A percentile compares a stretch with the other conserved stretches of the same genome.
phyloP scores from a whole-genome alignment of 1,140 invertebrate species.

The Mesaphorura yosii region DNA sequence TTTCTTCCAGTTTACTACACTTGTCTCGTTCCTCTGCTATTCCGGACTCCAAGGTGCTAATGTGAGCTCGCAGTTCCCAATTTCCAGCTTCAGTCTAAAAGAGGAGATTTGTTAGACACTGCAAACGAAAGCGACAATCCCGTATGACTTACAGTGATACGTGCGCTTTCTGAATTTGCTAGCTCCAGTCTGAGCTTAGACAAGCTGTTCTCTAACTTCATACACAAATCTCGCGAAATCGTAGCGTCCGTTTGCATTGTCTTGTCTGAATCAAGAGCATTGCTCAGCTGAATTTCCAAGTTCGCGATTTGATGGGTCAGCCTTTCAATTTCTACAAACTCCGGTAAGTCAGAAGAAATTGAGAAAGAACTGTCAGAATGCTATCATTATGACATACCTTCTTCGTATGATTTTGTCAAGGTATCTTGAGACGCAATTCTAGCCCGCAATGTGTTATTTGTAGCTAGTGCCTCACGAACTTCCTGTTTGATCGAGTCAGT shows the following conservation, averaged over 20 bases:
- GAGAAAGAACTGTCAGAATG: neutral
- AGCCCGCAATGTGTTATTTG: conserved; percentile 14
- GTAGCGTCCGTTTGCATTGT: conserved; percentile 11
- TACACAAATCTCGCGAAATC: conserved; percentile 12
- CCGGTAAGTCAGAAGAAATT: conserved; percentile 1
- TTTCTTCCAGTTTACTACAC: conserved; percentile 11
- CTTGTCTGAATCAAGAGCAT: conserved; percentile 5
- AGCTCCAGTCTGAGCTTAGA: conserved; percentile 17
- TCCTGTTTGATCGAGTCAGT: conserved; percentile 4
- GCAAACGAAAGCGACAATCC: no score
- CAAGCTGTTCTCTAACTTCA: conserved; percentile 21
- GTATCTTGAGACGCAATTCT: conserved; percentile 14
- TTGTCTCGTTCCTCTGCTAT: conserved; percentile 6
- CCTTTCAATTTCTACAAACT: conserved; percentile 17
- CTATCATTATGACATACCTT: conserved; percentile 11
- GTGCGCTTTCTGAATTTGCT: conserved; percentile 17
- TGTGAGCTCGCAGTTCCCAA: conserved; percentile 11
- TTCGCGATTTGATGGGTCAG: conserved; percentile 12
- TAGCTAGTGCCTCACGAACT: conserved; percentile 12
- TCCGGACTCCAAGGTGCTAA: conserved; percentile 4
- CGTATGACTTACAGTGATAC: conserved; percentile 13
- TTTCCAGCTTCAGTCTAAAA: conserved; percentile 23
- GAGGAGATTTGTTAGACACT: neutral
- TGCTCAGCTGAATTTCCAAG: conserved; percentile 15
- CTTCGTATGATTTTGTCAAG: conserved; percentile 24